These are phyloP conservation scores for Epizoanthus ramosus DNA, from an alignment of 92 coral and sea anemone species.

Conservation along the genomic window DNA sequence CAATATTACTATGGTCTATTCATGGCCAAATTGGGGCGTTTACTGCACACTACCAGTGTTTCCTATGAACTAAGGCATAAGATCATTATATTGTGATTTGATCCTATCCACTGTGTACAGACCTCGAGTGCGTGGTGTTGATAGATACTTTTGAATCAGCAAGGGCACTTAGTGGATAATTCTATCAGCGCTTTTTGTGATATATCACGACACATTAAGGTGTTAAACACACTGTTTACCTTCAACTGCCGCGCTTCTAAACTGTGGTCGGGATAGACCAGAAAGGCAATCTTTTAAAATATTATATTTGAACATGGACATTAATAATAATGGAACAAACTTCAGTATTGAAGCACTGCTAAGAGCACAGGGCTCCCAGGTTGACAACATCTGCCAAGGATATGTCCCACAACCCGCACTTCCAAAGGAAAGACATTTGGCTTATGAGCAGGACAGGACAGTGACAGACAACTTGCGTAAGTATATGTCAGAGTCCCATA, in stretches of 20 bases:
- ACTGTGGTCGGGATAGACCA: background rate
- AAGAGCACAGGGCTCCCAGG: conserved; percentile 25
- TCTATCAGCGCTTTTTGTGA: conserved; percentile 8
- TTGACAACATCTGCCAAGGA: conserved; percentile 19
- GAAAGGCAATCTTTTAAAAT: background rate
- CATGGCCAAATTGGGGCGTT: too few species aligned
- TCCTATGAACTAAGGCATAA: too few species aligned
- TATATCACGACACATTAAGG: conserved; percentile 32
- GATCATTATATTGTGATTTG: conserved; percentile 1
- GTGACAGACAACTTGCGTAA: conserved; percentile 39
- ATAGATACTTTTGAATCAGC: conserved; percentile 33
- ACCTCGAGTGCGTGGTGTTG: conserved; percentile 3
- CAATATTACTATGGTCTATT: too few species aligned
- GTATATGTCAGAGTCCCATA: conserved; percentile 3
- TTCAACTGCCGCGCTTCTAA: background rate
- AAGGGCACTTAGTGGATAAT: conserved; percentile 32
- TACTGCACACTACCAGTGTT: too few species aligned
- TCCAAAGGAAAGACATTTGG: conserved; percentile 25
- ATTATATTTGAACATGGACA: conserved; percentile 15
- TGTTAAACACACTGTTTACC: conserved; percentile 37
- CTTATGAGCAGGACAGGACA: background rate
- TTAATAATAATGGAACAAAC: conserved; percentile 23
- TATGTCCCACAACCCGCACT: conserved; percentile 24
- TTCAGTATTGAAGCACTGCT: conserved; percentile 44
- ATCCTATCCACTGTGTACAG: conserved; percentile 4